Evolutionary conservation across 2,797 vertebrate species (phyloP).

Genomic region (Pseudocheirus occidentalis): DNA sequence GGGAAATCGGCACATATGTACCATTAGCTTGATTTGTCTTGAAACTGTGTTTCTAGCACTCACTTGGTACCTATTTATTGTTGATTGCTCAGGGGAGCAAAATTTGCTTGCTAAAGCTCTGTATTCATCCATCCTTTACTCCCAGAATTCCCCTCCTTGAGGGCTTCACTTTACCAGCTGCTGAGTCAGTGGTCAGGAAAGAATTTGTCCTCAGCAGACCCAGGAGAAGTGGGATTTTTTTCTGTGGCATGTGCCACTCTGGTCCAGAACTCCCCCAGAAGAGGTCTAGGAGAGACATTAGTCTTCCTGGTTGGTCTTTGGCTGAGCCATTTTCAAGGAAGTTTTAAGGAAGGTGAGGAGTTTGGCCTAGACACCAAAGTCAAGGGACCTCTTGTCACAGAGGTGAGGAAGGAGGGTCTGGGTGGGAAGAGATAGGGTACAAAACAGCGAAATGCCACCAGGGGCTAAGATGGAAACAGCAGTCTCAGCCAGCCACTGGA

Average conservation of each 20-base stretch:
- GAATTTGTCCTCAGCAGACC: background rate
- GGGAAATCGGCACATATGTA: background rate
- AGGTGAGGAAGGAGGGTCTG: background rate
- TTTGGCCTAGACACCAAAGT: background rate
- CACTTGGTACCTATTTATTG: background rate
- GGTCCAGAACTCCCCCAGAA: background rate
- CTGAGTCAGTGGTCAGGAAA: background rate
- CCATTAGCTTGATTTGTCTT: background rate
- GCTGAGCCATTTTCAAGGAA: background rate
- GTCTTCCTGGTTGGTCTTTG: background rate
- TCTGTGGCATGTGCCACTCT: background rate
- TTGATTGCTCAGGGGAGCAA: background rate
- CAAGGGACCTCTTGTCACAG: background rate
- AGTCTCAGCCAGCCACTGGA: background rate
- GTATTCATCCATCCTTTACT: background rate
- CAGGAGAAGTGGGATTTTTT: background rate
- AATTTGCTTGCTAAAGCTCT: background rate
- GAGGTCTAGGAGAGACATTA: background rate
- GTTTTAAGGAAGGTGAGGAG: background rate
- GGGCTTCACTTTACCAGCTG: background rate
- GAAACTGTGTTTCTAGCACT: background rate
- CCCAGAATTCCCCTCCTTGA: background rate
- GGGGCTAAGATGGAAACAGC: conserved; percentile 58
- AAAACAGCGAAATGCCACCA: conserved; percentile 52
- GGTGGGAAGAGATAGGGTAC: background rate